Base-by-base conservation (phyloP, 2,888 invertebrate species). In the Drosophila macrospina region DNA sequence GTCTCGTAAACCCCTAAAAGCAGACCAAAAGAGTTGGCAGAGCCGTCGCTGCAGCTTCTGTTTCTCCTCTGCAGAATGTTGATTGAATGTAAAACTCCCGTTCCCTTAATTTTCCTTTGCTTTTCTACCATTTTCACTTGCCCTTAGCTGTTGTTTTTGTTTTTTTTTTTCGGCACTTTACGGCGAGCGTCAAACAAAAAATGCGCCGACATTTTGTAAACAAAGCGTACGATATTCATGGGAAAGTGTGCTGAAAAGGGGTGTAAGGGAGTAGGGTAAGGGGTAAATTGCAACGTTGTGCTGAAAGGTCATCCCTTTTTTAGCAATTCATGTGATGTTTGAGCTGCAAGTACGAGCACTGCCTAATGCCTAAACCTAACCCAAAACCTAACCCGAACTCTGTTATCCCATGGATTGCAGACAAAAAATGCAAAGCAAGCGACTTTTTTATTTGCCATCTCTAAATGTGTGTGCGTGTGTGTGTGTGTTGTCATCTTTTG, bases 171-270 rank as follows among this genome's bases (percentile, higher is more conserved):
- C 70, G 63, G 55, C 70, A 78, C 81, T 81, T 69, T 71, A 34
- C 66, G 51, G 32, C 28, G 45, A 69, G 60, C 62, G 54, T 47
- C 59, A 57, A 52, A 64, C 32, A 70, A 64, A 67, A 67, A 62
- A 65, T 59, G 48, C 66, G 67, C 84, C 80, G 80, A 75, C 72
- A 84, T 80, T 81, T 75, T 67, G 78, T 78, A 81, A 80, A 78
- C 78, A 78, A 78, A 78, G 70, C 69, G 63, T 60, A 65, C 57
- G 63, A 48, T 57, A 69, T 66, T 56, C 44, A 26, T 26, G 44
- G 47, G 30, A 10, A 5, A 20, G 20, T 30, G 39, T 55, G n/a
- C n/a, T n/a, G n/a, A n/a, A 26, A 24, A 34, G 30, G 20, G 16
- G 30, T 13, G 15, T 13, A 24, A 36, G 8, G 48, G 37, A 41